These are phyloP conservation scores for Hippolais icterina DNA, from an alignment of 2,113 vertebrate species.

Conservation along the genomic window DNA sequence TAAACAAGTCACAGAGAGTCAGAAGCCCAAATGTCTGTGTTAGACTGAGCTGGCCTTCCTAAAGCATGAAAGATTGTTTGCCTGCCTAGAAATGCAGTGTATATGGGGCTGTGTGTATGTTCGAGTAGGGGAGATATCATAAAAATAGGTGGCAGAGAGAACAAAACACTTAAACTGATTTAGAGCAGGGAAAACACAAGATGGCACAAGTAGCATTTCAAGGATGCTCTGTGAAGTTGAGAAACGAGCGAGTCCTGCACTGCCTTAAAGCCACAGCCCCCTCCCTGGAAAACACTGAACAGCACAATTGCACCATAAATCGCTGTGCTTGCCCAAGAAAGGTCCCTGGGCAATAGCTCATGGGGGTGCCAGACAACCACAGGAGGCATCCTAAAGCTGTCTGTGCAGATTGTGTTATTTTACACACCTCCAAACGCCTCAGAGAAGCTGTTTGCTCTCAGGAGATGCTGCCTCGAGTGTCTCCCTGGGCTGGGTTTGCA, in stretches of 20 bases:
- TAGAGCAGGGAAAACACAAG: slow-evolving; percentile 64
- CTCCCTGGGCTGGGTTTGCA: neutral
- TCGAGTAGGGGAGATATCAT: neutral
- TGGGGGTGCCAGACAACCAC: neutral
- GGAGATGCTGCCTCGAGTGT: rapidly evolving
- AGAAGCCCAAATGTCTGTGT: neutral
- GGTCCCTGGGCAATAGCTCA: neutral
- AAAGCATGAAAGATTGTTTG: neutral
- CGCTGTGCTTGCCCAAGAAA: neutral
- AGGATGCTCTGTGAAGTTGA: slow-evolving; percentile 46
- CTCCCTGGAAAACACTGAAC: neutral
- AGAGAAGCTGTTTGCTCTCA: neutral
- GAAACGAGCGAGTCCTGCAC: neutral
- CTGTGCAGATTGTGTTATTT: neutral
- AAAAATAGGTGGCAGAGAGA: slow-evolving; percentile 29
- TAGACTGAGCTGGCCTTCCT: neutral
- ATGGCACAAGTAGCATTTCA: slow-evolving; percentile 68
- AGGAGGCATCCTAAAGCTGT: neutral
- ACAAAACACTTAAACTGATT: slow-evolving; percentile 61
- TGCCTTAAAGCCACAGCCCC: slow-evolving; percentile 26
- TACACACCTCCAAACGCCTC: neutral
- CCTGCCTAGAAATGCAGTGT: neutral
- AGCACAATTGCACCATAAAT: neutral
- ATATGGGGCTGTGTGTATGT: neutral
- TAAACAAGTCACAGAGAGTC: neutral